Evolutionary conservation across 1,140 invertebrate genomes (phyloP).

Genomic region (Drosophila subpulchrella): DNA sequence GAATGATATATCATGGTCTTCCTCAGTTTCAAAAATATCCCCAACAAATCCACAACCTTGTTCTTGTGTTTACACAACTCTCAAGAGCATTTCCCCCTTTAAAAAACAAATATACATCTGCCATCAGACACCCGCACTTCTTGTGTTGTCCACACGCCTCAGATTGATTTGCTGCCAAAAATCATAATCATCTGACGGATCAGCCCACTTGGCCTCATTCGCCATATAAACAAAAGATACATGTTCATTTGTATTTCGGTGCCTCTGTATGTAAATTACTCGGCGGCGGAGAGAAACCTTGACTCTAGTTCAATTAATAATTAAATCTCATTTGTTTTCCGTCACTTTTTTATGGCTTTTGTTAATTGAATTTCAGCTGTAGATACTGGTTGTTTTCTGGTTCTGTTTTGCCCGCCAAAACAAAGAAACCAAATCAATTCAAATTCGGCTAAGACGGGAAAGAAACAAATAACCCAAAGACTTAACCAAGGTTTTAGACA

Average conservation of each 20-base stretch:
- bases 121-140: constrained; percentile 42
- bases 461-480: constrained; percentile 52
- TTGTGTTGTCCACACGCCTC: constrained; percentile 54
- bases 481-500: constrained; percentile 50
- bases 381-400: constrained; percentile 34
- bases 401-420: constrained; percentile 49
- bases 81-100: constrained; percentile 20
- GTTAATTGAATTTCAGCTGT: constrained; percentile 68
- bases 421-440: constrained; percentile 47
- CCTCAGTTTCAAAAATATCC: background rate
- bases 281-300: constrained; percentile 47
- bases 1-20: constrained; percentile 34
- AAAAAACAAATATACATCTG: constrained; percentile 13
- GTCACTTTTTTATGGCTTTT: constrained; percentile 51
- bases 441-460: constrained; percentile 39
- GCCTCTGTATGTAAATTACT: constrained; percentile 47
- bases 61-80: constrained; percentile 36
- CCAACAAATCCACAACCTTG: constrained; percentile 26
- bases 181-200: constrained; percentile 30
- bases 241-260: background rate
- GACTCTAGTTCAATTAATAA: constrained; percentile 77
- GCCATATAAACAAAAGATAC: constrained; percentile 18
- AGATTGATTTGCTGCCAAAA: constrained; percentile 68
- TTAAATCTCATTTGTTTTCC: constrained; percentile 69
- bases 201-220: constrained; percentile 68